Percentiles rank a stretch among this genome's conserved stretches.
Evolutionary conservation across 1,140 invertebrate species (phyloP).

Genomic region (Hypsibius dujardini): DNA sequence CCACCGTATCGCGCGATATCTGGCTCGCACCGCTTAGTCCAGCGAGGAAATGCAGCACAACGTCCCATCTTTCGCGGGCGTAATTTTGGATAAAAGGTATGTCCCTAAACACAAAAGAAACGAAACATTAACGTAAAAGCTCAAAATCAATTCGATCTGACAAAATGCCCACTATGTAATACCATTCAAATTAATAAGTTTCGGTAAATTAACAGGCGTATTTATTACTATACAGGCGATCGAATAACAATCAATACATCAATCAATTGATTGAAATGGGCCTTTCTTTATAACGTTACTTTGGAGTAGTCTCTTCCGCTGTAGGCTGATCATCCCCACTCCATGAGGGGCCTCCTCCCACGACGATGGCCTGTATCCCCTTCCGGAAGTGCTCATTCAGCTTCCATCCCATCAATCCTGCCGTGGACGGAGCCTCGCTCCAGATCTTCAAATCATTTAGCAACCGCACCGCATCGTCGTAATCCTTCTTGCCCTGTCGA

Average conservation of each 20-base stretch:
- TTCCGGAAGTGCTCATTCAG: slow-evolving; percentile 67
- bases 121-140: slow-evolving; percentile 19
- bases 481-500: slow-evolving; percentile 43
- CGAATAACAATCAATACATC: no score
- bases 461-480: slow-evolving; percentile 49
- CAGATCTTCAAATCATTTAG: slow-evolving; percentile 62
- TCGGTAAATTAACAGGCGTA: no score
- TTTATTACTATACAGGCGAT: no score
- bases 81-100: slow-evolving; percentile 77
- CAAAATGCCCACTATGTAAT: no score
- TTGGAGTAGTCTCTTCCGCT: slow-evolving; percentile 23
- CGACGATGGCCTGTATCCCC: slow-evolving; percentile 66
- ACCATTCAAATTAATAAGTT: no score
- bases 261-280: no score
- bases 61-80: no score
- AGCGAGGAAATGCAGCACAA: no score
- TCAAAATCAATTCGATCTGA: not conserved
- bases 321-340: not conserved
- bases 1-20: no score
- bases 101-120: slow-evolving; percentile 50
- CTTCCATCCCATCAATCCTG: slow-evolving; percentile 72
- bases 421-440: slow-evolving; percentile 67
- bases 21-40: no score
- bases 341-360: slow-evolving; percentile 52
- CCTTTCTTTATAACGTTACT: no score